phyloP scores from a whole-genome alignment of 1,140 invertebrate genomes.

The Aricia agestis region DNA sequence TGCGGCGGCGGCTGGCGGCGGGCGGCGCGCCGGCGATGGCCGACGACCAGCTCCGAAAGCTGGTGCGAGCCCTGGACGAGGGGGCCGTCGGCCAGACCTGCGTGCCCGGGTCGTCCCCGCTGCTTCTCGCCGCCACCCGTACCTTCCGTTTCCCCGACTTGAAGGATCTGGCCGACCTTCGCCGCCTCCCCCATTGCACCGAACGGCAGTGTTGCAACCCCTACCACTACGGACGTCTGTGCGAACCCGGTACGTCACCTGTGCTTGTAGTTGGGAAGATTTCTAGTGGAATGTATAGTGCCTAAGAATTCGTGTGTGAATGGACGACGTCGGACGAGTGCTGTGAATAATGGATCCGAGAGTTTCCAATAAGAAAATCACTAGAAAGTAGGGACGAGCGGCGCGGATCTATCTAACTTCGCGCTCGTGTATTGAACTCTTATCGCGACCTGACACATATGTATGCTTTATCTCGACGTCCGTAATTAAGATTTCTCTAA shows the following conservation, averaged over 20 bases:
- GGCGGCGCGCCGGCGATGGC: slow-evolving; percentile 50
- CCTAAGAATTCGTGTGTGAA: slow-evolving; percentile 19
- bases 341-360: slow-evolving; percentile 18
- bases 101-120: slow-evolving; percentile 41
- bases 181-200: slow-evolving; percentile 81
- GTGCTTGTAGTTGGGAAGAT: slow-evolving; percentile 11
- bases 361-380: slow-evolving; percentile 22
- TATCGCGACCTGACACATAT: slow-evolving; percentile 34
- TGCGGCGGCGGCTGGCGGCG: slow-evolving; percentile 64
- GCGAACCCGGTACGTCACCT: slow-evolving; percentile 82
- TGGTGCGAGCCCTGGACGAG: slow-evolving; percentile 53
- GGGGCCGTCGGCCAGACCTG: slow-evolving; percentile 46
- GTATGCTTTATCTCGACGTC: slow-evolving; percentile 35
- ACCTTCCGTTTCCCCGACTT: slow-evolving; percentile 86
- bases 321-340: slow-evolving; percentile 24
- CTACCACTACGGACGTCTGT: slow-evolving; percentile 87
- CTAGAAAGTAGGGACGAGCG: slow-evolving; percentile 34
- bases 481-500: slow-evolving; percentile 28
- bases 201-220: slow-evolving; percentile 86
- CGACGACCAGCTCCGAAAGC: slow-evolving; percentile 48
- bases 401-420: slow-evolving; percentile 17
- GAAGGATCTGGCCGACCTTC: slow-evolving; percentile 78
- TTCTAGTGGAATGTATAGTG: slow-evolving; percentile 46
- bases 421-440: slow-evolving; percentile 31
- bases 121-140: slow-evolving; percentile 67